Evolutionary conservation across 1,140 invertebrate species (phyloP).

Genomic region (Microplitis mediator): DNA sequence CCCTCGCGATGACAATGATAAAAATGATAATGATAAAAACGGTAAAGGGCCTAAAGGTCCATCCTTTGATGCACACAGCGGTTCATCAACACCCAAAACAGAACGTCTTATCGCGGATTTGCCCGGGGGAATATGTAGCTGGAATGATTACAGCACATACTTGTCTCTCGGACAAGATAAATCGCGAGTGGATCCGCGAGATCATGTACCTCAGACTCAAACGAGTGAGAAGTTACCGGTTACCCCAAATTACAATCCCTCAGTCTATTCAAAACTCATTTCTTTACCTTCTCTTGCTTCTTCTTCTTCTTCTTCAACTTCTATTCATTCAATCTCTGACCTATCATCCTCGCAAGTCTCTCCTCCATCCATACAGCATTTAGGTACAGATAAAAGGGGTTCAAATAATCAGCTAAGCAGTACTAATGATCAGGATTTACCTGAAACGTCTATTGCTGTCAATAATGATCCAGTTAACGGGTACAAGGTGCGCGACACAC

Average conservation of each 20-base stretch:
- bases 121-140: slow-evolving; percentile 79
- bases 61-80: slow-evolving; percentile 19
- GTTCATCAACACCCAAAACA: slow-evolving; percentile 58
- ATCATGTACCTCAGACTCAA: slow-evolving; percentile 28
- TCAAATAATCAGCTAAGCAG: slow-evolving; percentile 42
- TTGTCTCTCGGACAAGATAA: slow-evolving; percentile 62
- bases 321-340: slow-evolving; percentile 5
- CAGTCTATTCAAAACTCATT: neutral
- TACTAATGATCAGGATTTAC: slow-evolving; percentile 36
- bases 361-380: slow-evolving; percentile 44
- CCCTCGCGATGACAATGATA: slow-evolving; percentile 63
- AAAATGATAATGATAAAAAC: slow-evolving; percentile 63
- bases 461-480: slow-evolving; percentile 43
- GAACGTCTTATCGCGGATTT: slow-evolving; percentile 75
- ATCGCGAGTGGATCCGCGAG: slow-evolving; percentile 34
- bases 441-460: slow-evolving; percentile 41
- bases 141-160: slow-evolving; percentile 84
- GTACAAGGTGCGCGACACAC: slow-evolving; percentile 57
- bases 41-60: slow-evolving; percentile 46
- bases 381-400: slow-evolving; percentile 52
- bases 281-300: neutral
- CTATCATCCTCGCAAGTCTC: slow-evolving; percentile 18
- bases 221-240: slow-evolving; percentile 4
- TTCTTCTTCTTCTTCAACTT: slow-evolving; percentile 4
- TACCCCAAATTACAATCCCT: neutral